Evolutionary conservation across 1,140 invertebrate species (phyloP), one percentile per base, ranked within the genome.

Genomic region (Drosophila virilis): DNA sequence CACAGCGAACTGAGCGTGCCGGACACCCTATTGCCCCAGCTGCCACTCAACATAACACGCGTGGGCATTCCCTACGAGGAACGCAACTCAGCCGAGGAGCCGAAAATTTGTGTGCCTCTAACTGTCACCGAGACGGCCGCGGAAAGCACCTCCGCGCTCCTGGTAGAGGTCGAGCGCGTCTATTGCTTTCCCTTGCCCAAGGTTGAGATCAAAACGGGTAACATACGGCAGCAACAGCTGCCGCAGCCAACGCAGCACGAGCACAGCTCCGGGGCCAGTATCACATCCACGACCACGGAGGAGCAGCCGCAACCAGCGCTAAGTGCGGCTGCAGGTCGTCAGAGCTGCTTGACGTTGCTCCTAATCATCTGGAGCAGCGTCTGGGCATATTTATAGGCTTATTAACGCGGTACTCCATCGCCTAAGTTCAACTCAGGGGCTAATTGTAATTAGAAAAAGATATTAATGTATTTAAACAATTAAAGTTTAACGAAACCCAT

Each of bases 131-230:
- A 91, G 57, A 72, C 77, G 0, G 57, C 75, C 35, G 62, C 74
- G 7, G 80, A 89, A 8, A 82, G 80, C 28, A 37, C 38, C 8
- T 51, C 45, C 17, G 67, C 83, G 0, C 54, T 88, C 3, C 10
- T 90, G 8, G 65, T 91, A 2, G 83, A 90, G 13, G 80, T 91
- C 3, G 90, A 91, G 61, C 78, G 90, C 10, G 73, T 91, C 64
- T 91, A 90, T 51, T 91, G 90, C 55, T 91, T 91, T 5, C 90
- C 90, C 0, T 62, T 91, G 48, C 90, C 90, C 54, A 81, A 90
- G 22, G 80, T 90, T 42, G 78, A 90, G 58, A 66, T 90, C 28
- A 68, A 79, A 12, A 54, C 55, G 3, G 84, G 84, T 7, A 72
- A 70, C n/a, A 55, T 71, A 1, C 55, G 62, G 2, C 72, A 61